Percentiles rank a stretch among this genome's conserved stretches.
phyloP scores from a whole-genome alignment of 2,888 invertebrate genomes.

The Loripinus fragilis region DNA sequence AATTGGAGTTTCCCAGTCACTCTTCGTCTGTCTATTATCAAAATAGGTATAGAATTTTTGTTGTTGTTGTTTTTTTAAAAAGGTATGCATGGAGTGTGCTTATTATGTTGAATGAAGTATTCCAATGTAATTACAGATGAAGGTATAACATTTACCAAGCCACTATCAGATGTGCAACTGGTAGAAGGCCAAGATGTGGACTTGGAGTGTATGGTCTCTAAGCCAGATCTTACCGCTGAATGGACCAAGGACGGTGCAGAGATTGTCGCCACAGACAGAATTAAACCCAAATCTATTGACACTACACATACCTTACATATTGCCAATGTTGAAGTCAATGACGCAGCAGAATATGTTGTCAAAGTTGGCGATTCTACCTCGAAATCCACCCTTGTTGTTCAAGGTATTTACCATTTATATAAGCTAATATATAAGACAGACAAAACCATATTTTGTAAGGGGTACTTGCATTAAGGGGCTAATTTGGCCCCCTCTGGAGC shows the following conservation, averaged over 20 bases:
- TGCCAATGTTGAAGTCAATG: conserved; percentile 69
- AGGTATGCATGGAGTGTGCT: too few species aligned
- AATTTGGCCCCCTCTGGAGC: too few species aligned
- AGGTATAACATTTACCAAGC: conserved; percentile 73
- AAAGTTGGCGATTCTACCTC: conserved; percentile 87
- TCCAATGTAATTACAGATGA: conserved; percentile 64
- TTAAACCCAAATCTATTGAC: conserved; percentile 90
- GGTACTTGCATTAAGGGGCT: too few species aligned
- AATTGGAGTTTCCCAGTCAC: too few species aligned
- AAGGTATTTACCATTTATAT: too few species aligned
- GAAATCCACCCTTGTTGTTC: conserved; percentile 90
- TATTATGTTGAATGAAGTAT: too few species aligned
- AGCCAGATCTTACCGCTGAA: conserved; percentile 74
- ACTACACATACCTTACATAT: conserved; percentile 75
- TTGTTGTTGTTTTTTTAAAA: too few species aligned
- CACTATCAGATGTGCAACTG: conserved; percentile 73
- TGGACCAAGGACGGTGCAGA: conserved; percentile 86
- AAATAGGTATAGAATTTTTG: too few species aligned
- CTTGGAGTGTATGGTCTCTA: conserved; percentile 78
- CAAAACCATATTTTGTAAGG: too few species aligned
- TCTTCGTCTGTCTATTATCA: too few species aligned
- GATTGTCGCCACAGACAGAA: conserved; percentile 92
- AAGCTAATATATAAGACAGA: too few species aligned
- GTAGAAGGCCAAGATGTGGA: conserved; percentile 76
- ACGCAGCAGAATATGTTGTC: conserved; percentile 92